These are phyloP conservation scores for Brachionus koreanus DNA, from an alignment of 1,140 invertebrate species.

Conservation along the genomic window DNA sequence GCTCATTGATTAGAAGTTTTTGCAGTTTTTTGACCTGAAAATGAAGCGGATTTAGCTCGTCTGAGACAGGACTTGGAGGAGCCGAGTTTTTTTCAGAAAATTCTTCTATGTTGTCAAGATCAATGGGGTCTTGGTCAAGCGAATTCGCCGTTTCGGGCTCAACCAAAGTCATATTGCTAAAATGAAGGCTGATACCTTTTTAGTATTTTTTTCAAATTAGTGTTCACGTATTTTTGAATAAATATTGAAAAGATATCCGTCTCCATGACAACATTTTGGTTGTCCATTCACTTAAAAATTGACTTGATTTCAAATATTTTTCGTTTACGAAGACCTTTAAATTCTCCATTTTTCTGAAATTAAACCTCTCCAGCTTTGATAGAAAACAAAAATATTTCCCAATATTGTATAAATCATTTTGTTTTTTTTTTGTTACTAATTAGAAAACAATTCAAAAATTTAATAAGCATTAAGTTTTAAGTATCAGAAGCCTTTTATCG, in stretches of 20 bases:
- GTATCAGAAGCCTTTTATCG: too few species aligned
- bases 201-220: not conserved
- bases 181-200: not conserved
- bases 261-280: not conserved
- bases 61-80: not conserved
- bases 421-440: too few species aligned
- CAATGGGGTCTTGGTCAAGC: not conserved
- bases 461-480: too few species aligned
- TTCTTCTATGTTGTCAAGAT: not conserved
- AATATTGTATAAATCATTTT: not conserved
- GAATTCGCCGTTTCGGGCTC: not conserved
- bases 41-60: slow-evolving; percentile 15
- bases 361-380: not conserved
- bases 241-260: not conserved
- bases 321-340: not conserved
- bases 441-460: too few species aligned
- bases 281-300: not conserved
- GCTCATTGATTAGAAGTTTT: not conserved
- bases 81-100: not conserved
- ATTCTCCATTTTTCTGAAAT: not conserved
- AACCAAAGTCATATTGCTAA: not conserved
- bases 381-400: not conserved
- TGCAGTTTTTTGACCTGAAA: slow-evolving; percentile 37
- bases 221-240: not conserved
- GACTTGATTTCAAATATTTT: not conserved